Evolutionary conservation across 2,113 vertebrate species (phyloP).

Genomic region (Pachypanchax playfairii): DNA sequence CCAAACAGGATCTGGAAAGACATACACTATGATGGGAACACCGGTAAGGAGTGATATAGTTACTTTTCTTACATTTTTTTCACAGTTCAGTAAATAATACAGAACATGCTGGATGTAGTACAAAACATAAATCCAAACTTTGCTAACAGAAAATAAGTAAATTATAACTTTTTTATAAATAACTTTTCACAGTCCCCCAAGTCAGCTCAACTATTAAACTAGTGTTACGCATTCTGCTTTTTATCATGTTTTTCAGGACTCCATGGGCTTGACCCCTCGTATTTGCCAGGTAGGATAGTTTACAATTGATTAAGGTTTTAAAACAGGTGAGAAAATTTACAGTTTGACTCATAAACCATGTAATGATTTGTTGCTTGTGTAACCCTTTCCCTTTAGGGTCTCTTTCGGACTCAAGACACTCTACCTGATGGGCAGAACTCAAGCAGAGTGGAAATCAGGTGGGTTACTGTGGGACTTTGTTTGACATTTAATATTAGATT

Average conservation of each 20-base stretch:
- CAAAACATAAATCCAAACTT: background rate
- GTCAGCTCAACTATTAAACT: background rate
- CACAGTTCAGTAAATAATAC: background rate
- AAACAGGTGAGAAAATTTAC: background rate
- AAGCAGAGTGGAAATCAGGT: constrained; percentile 95
- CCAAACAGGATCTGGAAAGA: constrained; percentile 98
- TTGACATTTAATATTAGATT: constrained; percentile 9
- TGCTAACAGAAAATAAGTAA: background rate
- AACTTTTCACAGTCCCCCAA: background rate
- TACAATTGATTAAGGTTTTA: background rate
- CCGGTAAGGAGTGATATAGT: constrained; percentile 81
- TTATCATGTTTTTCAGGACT: constrained; percentile 79
- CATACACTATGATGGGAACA: constrained; percentile 97
- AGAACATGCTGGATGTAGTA: background rate
- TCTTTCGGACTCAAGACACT: constrained; percentile 85
- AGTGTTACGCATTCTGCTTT: background rate
- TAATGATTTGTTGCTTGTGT: background rate
- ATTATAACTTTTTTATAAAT: background rate
- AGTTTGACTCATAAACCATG: background rate
- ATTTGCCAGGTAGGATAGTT: constrained; percentile 90
- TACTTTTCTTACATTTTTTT: background rate
- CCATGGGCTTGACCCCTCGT: constrained; percentile 91
- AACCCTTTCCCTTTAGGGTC: constrained; percentile 82
- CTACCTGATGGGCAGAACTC: constrained; percentile 82
- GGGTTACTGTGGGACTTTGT: background rate